These are phyloP conservation scores for Parascotia fuliginaria DNA, from an alignment of 2,888 invertebrate genomes.

Conservation along the genomic window DNA sequence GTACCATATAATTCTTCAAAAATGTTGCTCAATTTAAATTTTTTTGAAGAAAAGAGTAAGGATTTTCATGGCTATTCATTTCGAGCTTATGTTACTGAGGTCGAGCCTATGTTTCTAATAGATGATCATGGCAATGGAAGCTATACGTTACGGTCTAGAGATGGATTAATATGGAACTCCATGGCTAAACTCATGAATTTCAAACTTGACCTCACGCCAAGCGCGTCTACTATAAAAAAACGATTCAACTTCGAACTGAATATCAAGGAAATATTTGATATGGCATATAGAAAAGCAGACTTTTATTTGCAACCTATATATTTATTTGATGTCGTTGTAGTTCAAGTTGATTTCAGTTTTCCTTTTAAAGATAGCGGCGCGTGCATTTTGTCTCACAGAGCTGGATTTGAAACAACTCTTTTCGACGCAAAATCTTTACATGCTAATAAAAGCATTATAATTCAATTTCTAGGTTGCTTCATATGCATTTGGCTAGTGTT, in stretches of 20 bases:
- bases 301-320: constrained; percentile 69
- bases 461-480: constrained; percentile 57
- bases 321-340: constrained; percentile 67
- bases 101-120: constrained; percentile 61
- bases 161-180: constrained; percentile 71
- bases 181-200: constrained; percentile 70
- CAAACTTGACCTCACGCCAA: constrained; percentile 61
- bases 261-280: constrained; percentile 62
- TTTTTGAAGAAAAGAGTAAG: constrained; percentile 64
- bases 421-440: constrained; percentile 60
- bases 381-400: constrained; percentile 68
- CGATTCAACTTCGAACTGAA: constrained; percentile 63
- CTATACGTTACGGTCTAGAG: constrained; percentile 58
- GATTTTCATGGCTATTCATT: constrained; percentile 65
- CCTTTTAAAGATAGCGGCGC: constrained; percentile 72
- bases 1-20: constrained; percentile 45
- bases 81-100: constrained; percentile 53
- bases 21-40: constrained; percentile 28
- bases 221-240: constrained; percentile 46
- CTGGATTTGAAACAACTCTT: constrained; percentile 67
- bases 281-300: constrained; percentile 67
- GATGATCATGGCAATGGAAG: constrained; percentile 51
- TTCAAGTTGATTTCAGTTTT: constrained; percentile 66
- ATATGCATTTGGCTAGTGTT: constrained; percentile 69
- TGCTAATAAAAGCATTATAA: constrained; percentile 45